A percentile compares a stretch with the other conserved stretches of the same genome.
phyloP scores from a whole-genome alignment of 2,113 vertebrate genomes.

The Rhabdornis inornatus region DNA sequence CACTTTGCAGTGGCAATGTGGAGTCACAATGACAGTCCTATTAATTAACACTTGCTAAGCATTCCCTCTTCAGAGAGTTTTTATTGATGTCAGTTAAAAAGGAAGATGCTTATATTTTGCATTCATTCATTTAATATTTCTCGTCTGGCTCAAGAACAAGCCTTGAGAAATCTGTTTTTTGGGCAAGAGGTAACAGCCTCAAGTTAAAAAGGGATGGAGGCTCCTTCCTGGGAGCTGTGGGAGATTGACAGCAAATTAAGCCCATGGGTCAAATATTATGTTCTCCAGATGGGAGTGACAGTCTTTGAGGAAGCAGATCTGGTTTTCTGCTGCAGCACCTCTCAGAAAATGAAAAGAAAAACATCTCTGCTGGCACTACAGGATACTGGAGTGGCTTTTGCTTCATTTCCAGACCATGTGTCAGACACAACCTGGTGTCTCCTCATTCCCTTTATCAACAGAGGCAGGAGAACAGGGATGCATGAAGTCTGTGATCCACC shows the following conservation, averaged over 20 bases:
- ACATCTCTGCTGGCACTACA: not conserved
- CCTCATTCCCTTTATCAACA: not conserved
- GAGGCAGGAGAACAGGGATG: not conserved
- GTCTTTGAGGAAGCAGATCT: conserved; percentile 39
- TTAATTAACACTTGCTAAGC: not conserved
- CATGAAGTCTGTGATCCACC: not conserved
- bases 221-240: conserved; percentile 8
- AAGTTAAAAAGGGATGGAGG: not conserved
- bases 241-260: conserved; percentile 11
- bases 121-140: not conserved
- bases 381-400: not conserved
- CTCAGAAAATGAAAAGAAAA: conserved; percentile 32
- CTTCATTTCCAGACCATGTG: not conserved
- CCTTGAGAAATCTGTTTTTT: not conserved
- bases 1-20: not conserved
- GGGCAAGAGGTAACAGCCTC: not conserved
- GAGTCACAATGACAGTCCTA: not conserved
- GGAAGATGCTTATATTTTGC: not conserved
- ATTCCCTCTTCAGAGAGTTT: not conserved
- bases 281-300: conserved; percentile 36
- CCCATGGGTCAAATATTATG: not conserved
- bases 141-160: not conserved
- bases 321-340: conserved; percentile 38
- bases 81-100: not conserved
- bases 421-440: not conserved